Conservation (phyloP, 2,113 vertebrate genomes). For the Tychaedon coryphoeus region DNA sequence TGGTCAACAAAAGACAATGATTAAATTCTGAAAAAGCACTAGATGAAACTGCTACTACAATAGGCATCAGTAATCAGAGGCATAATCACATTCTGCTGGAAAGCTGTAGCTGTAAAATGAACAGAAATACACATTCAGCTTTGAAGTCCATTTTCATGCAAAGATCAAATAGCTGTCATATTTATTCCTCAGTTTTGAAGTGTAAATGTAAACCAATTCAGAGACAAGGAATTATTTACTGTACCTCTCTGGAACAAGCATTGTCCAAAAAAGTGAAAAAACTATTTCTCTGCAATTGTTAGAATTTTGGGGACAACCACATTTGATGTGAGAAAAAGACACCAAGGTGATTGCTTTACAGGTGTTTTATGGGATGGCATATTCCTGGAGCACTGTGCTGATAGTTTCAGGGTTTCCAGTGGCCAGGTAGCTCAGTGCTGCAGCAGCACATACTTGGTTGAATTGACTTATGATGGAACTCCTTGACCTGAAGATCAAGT, state of each 20-base stretch:
- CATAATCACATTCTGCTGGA: conserved; percentile 77
- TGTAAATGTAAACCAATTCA: conserved; percentile 77
- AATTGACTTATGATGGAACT: fast-evolving
- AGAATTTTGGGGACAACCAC: not conserved
- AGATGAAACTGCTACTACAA: conserved; percentile 80
- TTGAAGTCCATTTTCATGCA: conserved; percentile 84
- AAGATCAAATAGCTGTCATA: conserved; percentile 83
- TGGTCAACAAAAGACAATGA: conserved; percentile 92
- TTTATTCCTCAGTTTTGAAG: conserved; percentile 76
- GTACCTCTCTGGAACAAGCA: not conserved
- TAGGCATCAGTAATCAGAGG: conserved; percentile 77
- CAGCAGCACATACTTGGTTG: not conserved
- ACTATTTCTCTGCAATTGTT: not conserved
- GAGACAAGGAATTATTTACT: conserved; percentile 74
- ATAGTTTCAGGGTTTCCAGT: not conserved
- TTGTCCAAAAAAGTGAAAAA: conserved; percentile 17
- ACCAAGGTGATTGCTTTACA: not conserved
- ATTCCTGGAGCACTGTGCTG: not conserved
- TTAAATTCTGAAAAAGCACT: conserved; percentile 83
- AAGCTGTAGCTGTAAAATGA: conserved; percentile 73
- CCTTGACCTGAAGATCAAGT: not conserved
- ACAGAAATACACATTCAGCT: conserved; percentile 68
- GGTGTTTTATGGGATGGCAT: not conserved
- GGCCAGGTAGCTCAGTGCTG: fast-evolving
- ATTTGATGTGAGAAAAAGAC: not conserved